Evolutionary conservation across 2,113 vertebrate genomes (phyloP), one percentile per base, ranked within the genome.

Genomic region (Sporophila hypoxantha): DNA sequence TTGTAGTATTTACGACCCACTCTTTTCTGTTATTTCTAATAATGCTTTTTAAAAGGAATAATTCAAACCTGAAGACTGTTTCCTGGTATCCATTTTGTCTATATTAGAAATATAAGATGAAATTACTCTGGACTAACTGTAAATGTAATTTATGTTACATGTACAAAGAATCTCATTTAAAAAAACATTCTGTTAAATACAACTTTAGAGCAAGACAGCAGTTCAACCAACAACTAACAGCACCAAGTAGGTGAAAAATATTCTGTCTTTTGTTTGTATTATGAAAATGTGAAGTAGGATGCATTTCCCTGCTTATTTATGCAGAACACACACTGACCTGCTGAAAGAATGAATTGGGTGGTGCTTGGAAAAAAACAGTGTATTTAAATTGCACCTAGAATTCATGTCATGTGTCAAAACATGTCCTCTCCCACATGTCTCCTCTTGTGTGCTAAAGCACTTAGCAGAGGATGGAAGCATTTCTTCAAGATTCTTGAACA

Each of bases 1-100:
- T 71, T 93, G 77, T 62, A 73, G 60, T 73, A 91, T 93, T 95
- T 95, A 82, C 41, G 69, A 86, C 21, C 47, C 69, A 56, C 56
- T 82, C 62, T 75, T 82, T 92, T 73, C 56, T 65, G 55, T 67
- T 87, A 29, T 79, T 91, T 92, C 49, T 66, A 86, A 76, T 65
- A 82, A 46, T 46, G 26, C 22, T 67, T 93, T 85, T 52, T 12
- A 44, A 62, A 91, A 88, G 53, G 25, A 69, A 2, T 68, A 82
- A 70, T 90, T 67, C 6, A 90, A 85, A 91, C 84, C 15, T 1
- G 4, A 92, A 74, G 57, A 64, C 36, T 55, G 13, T 42, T 82
- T 92, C 29, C 30, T 80, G 36, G 23, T 57, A 46, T 37, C 10
- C 41, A 78, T 73, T 53, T 88, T 55, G 27, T 52, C n/a, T 84